A percentile compares a stretch with the other conserved stretches of the same genome.
phyloP scores from a whole-genome alignment of 2,888 invertebrate genomes.

The Chorisops tibialis region DNA sequence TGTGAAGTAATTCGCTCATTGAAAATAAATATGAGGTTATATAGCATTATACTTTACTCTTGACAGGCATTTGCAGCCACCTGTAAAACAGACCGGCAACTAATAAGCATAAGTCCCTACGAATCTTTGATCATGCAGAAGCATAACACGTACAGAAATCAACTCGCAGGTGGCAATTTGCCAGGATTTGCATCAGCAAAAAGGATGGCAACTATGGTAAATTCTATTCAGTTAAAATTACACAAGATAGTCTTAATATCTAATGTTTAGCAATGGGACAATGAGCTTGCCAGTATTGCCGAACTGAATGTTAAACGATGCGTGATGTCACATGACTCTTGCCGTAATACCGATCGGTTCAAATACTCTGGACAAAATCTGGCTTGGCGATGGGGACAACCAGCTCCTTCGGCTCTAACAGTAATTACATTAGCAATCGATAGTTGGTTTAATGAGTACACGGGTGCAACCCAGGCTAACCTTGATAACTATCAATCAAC shows the following conservation, averaged over 20 bases:
- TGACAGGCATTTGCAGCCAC: constrained; percentile 5
- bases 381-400: constrained; percentile 8
- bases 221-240: no score
- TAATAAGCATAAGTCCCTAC: not conserved
- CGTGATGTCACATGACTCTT: constrained; percentile 19
- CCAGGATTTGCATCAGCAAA: not conserved
- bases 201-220: constrained; percentile 17
- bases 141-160: constrained; percentile 5
- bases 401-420: not conserved
- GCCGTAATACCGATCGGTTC: constrained; percentile 23
- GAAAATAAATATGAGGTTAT: no score
- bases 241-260: no score
- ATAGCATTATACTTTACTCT: no score
- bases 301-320: constrained; percentile 21
- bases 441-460: constrained; percentile 12
- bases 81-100: not conserved
- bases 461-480: not conserved
- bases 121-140: not conserved
- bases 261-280: not conserved
- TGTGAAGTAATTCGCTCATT: no score
- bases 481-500: constrained; percentile 2
- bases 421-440: constrained; percentile 3
- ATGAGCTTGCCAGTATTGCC: constrained; percentile 20
- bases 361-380: constrained; percentile 25
- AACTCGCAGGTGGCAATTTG: not conserved